A percentile compares a stretch with the other conserved stretches of the same genome.
Conservation (phyloP, 1,140 invertebrate genomes). For the Heliconius nattereri region DNA sequence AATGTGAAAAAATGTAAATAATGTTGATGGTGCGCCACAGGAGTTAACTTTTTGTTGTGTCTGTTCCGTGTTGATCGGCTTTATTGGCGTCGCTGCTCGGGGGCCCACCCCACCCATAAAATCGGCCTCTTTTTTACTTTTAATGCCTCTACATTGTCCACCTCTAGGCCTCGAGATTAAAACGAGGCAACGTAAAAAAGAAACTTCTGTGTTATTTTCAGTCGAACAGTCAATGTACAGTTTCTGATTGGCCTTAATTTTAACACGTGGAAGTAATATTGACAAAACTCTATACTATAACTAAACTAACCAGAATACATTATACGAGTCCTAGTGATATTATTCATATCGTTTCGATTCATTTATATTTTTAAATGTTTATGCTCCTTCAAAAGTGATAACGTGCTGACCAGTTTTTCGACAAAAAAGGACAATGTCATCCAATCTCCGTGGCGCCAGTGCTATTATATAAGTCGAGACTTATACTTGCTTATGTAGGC, state of each 20-base stretch:
- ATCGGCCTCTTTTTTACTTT: conserved; percentile 57
- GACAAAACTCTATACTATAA: background rate
- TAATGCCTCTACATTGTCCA: conserved; percentile 53
- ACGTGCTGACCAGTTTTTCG: conserved; percentile 22
- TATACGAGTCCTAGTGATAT: background rate
- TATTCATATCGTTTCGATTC: background rate
- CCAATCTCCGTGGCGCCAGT: conserved; percentile 43
- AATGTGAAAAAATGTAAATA: conserved; percentile 73
- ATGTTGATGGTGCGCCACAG: conserved; percentile 60
- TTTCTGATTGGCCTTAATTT: conserved; percentile 17
- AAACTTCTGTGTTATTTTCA: conserved; percentile 44
- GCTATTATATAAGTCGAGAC: conserved; percentile 39
- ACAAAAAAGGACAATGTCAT: conserved; percentile 39
- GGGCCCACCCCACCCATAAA: conserved; percentile 60
- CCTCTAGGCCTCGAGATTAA: conserved; percentile 57
- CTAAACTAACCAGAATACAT: background rate
- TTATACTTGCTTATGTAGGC: conserved; percentile 35
- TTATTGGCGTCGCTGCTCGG: conserved; percentile 63
- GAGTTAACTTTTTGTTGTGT: conserved; percentile 62
- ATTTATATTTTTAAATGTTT: conserved; percentile 17
- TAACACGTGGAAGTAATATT: background rate
- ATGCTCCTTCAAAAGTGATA: conserved; percentile 18
- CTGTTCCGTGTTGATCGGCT: conserved; percentile 59
- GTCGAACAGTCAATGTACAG: background rate
- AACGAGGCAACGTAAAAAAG: conserved; percentile 47